A percentile compares a stretch with the other conserved stretches of the same genome.
These are phyloP conservation scores for Seira musarum DNA, from an alignment of 2,888 invertebrate genomes.

Conservation along the genomic window DNA sequence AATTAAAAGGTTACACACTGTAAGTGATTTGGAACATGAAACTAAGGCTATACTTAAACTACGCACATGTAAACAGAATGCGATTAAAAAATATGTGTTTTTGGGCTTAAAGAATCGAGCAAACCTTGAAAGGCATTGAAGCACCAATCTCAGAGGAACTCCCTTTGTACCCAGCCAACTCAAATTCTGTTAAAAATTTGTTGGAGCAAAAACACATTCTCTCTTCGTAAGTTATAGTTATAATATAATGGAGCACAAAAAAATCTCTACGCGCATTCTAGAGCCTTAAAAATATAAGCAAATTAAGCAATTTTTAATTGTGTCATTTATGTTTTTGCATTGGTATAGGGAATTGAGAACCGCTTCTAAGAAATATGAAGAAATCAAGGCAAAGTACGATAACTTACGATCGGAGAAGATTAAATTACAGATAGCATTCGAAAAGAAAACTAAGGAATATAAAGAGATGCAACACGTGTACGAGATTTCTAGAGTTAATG, in stretches of 20 bases:
- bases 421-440: conserved; percentile 13
- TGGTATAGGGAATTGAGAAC: conserved; percentile 32
- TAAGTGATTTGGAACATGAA: conserved; percentile 19
- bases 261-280: too few relatives aligned
- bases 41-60: not conserved
- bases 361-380: conserved; percentile 27
- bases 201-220: conserved; percentile 45
- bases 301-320: not conserved
- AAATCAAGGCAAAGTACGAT: conserved; percentile 26
- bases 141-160: conserved; percentile 43
- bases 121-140: conserved; percentile 45
- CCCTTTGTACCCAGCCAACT: conserved; percentile 12
- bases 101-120: conserved; percentile 38
- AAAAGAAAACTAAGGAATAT: conserved; percentile 1
- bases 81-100: too few relatives aligned
- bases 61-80: too few relatives aligned
- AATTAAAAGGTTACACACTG: conserved; percentile 43
- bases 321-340: conserved; percentile 13
- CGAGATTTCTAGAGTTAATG: conserved; percentile 22
- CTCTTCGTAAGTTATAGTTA: conserved; percentile 35
- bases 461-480: conserved; percentile 34
- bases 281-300: too few relatives aligned
- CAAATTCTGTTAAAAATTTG: conserved; percentile 39
- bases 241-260: too few relatives aligned
- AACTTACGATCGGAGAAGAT: conserved; percentile 16